These are phyloP conservation scores for Acrossocheilus wenchowensis DNA, from an alignment of 2,797 vertebrate species.

Conservation along the genomic window DNA sequence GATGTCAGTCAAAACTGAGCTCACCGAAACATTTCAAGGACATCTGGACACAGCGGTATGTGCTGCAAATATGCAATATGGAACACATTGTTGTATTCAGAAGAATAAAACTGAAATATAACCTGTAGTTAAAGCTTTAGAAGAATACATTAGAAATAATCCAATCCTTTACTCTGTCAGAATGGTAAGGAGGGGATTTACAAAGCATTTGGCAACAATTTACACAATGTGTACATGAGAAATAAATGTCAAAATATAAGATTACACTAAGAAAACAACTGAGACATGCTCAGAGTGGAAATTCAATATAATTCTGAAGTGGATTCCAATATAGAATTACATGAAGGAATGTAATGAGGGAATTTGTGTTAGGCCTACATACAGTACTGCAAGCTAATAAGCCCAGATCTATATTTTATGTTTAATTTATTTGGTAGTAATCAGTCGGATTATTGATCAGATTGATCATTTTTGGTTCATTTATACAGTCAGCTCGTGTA, in stretches of 20 bases:
- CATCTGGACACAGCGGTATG: slow-evolving; percentile 39
- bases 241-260: slow-evolving; percentile 10
- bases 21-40: slow-evolving; percentile 47
- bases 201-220: slow-evolving; percentile 13
- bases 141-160: slow-evolving; percentile 5
- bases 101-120: background rate
- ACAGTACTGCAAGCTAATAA: slow-evolving; percentile 4
- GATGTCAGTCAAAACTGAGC: slow-evolving; percentile 63
- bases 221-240: background rate
- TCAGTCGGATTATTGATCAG: background rate
- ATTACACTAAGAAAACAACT: background rate
- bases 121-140: slow-evolving; percentile 7
- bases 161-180: slow-evolving; percentile 15
- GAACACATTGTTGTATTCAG: slow-evolving; percentile 41
- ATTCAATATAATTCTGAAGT: background rate
- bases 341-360: slow-evolving; percentile 3
- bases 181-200: background rate
- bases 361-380: background rate
- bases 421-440: background rate
- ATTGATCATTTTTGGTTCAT: background rate
- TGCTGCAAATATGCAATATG: slow-evolving; percentile 55
- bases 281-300: background rate
- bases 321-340: background rate
- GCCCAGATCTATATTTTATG: slow-evolving; percentile 2
- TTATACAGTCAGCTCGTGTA: background rate